A percentile compares a stretch with the other conserved stretches of the same genome.
phyloP scores from a whole-genome alignment of 2,888 invertebrate genomes.

The Adelognathus sp. region DNA sequence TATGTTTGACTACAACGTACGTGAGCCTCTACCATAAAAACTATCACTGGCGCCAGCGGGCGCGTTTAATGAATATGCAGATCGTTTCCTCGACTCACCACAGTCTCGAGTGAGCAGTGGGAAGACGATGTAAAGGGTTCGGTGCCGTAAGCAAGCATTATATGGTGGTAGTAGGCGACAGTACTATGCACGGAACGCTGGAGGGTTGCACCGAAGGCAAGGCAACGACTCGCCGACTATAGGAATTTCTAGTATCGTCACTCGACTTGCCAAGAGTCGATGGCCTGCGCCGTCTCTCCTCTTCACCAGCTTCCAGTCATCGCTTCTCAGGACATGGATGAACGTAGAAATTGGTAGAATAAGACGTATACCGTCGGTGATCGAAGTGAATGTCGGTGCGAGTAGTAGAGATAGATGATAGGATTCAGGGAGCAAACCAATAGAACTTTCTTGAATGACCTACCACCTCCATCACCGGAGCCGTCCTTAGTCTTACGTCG shows the following conservation, averaged over 20 bases:
- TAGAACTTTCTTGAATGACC: conserved; percentile 3
- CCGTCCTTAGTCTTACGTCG: conserved; percentile 36
- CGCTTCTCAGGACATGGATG: background rate
- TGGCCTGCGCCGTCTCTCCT: background rate
- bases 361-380: background rate
- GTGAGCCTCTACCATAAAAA: conserved; percentile 27
- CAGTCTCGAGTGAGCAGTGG: conserved; percentile 61
- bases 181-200: conserved; percentile 38
- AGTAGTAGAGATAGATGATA: background rate
- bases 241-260: conserved; percentile 52
- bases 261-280: conserved; percentile 22
- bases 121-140: conserved; percentile 48
- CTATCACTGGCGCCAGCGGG: conserved; percentile 54
- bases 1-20: conserved; percentile 38
- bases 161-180: conserved; percentile 29
- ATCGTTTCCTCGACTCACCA: conserved; percentile 70
- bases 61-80: conserved; percentile 79
- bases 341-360: conserved; percentile 18
- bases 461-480: conserved; percentile 28
- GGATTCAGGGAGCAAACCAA: conserved; percentile 2
- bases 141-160: conserved; percentile 35
- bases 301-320: background rate
- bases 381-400: background rate
- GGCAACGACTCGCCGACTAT: conserved; percentile 52
- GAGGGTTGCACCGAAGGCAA: conserved; percentile 54